These are phyloP conservation scores for Acromyrmex charruanus DNA, from an alignment of 1,140 invertebrate species.

Conservation along the genomic window DNA sequence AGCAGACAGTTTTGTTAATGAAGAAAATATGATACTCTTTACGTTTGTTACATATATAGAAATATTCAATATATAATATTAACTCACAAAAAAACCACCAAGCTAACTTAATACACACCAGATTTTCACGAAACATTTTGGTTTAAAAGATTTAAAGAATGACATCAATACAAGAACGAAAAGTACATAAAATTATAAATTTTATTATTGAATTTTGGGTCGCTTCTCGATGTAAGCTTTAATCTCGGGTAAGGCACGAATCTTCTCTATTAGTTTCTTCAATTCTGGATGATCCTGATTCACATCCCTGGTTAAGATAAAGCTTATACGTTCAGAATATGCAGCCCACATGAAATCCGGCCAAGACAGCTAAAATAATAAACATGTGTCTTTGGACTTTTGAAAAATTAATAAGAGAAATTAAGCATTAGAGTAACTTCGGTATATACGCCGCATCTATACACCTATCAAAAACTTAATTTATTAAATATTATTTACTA, in stretches of 20 bases:
- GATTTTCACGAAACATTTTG: neutral
- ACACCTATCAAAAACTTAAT: too few species aligned
- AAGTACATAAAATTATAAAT: too few species aligned
- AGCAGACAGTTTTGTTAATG: neutral
- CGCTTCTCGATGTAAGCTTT: slow-evolving; percentile 90
- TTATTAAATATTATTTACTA: too few species aligned
- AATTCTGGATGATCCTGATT: slow-evolving; percentile 55
- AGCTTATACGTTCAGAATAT: neutral
- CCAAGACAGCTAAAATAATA: slow-evolving; percentile 54
- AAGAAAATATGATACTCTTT: neutral
- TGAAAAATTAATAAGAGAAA: neutral
- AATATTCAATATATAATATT: neutral
- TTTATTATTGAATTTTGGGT: slow-evolving; percentile 86
- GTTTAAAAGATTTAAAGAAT: neutral
- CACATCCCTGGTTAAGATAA: neutral
- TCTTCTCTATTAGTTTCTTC: slow-evolving; percentile 64
- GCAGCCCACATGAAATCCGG: slow-evolving; percentile 43
- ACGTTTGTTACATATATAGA: neutral
- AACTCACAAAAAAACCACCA: neutral
- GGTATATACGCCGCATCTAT: too few species aligned
- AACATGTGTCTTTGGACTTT: neutral
- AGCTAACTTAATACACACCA: too few species aligned
- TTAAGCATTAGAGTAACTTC: neutral
- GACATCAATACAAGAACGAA: neutral
- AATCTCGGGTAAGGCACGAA: slow-evolving; percentile 87